Percentiles rank a stretch among this genome's conserved stretches.
Evolutionary conservation across 2,888 invertebrate species (phyloP).

Genomic region (Coelogynopora nodosa): DNA sequence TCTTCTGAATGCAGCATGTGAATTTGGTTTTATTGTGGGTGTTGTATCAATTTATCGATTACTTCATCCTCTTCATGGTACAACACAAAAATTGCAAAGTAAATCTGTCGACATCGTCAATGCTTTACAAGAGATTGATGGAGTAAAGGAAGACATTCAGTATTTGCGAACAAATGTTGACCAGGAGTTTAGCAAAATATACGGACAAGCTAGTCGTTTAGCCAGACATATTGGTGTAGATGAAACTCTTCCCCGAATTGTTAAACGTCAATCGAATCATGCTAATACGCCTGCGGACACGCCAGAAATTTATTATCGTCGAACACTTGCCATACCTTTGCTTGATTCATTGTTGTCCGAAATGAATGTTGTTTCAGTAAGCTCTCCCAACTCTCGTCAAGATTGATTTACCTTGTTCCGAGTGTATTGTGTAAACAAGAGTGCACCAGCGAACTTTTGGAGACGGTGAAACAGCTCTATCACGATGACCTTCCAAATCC

Average conservation of each 20-base stretch:
- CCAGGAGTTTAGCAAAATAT: constrained; percentile 31
- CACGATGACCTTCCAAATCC: constrained; percentile 29
- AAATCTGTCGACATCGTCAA: constrained; percentile 9
- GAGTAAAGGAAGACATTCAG: constrained; percentile 25
- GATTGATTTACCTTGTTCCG: constrained; percentile 29
- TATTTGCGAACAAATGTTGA: constrained; percentile 28
- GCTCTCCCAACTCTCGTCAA: constrained; percentile 4
- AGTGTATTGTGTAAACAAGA: constrained; percentile 31
- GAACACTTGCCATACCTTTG: constrained; percentile 17
- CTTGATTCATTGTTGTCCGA: constrained; percentile 25
- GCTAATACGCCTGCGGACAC: constrained; percentile 23
- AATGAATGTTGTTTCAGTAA: constrained; percentile 24
- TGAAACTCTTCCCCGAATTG: constrained; percentile 24
- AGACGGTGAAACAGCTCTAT: constrained; percentile 28
- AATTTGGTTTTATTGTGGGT: constrained; percentile 23
- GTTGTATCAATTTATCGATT: constrained; percentile 5
- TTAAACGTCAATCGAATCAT: constrained; percentile 25
- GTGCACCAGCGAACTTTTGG: constrained; percentile 22
- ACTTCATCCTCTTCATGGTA: constrained; percentile 28
- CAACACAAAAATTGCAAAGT: constrained; percentile 23
- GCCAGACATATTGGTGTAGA: constrained; percentile 25
- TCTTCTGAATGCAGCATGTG: constrained; percentile 23
- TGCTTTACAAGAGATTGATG: constrained; percentile 24
- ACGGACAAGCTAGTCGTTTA: constrained; percentile 16
- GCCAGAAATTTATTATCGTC: constrained; percentile 22